Percentiles rank a stretch among this genome's conserved stretches.
Evolutionary conservation across 2,888 invertebrate genomes (phyloP).

Genomic region (Meliscaeva auricollis): DNA sequence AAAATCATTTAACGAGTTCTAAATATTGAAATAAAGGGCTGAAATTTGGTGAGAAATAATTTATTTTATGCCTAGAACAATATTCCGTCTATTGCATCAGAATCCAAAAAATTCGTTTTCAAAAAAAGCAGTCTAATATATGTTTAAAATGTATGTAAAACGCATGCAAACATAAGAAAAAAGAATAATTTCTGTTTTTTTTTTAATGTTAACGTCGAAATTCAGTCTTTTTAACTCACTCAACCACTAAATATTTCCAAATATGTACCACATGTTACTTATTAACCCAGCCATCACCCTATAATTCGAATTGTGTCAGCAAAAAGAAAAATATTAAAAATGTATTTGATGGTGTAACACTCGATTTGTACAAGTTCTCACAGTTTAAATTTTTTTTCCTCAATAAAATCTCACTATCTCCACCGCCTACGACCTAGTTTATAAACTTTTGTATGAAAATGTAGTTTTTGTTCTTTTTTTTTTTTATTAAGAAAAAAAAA

Average conservation of each 20-base stretch:
- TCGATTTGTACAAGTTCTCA: not conserved
- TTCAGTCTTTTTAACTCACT: not conserved
- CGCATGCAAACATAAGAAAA: too few relatives aligned
- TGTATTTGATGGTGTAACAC: constrained; percentile 7
- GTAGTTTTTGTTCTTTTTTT: not conserved
- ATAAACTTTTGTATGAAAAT: not conserved
- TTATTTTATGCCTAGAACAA: too few relatives aligned
- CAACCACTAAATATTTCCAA: not conserved
- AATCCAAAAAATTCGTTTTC: too few relatives aligned
- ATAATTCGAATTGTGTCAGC: not conserved
- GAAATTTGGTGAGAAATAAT: too few relatives aligned
- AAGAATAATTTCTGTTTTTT: too few relatives aligned
- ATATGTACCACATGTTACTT: not conserved
- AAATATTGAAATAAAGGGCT: too few relatives aligned
- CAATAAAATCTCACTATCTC: not conserved
- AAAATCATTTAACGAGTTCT: too few relatives aligned
- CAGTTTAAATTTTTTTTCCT: not conserved
- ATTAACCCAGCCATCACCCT: not conserved
- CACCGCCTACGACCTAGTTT: not conserved
- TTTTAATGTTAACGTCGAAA: too few relatives aligned
- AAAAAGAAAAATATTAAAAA: constrained; percentile 9
- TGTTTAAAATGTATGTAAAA: too few relatives aligned
- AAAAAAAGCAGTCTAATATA: too few relatives aligned
- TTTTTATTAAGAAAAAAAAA: constrained; percentile 1
- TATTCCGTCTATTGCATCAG: too few relatives aligned